Percentiles rank a stretch among this genome's conserved stretches.
Conservation (phyloP, 2,797 vertebrate genomes). For the Phaenicophaeus curvirostris region DNA sequence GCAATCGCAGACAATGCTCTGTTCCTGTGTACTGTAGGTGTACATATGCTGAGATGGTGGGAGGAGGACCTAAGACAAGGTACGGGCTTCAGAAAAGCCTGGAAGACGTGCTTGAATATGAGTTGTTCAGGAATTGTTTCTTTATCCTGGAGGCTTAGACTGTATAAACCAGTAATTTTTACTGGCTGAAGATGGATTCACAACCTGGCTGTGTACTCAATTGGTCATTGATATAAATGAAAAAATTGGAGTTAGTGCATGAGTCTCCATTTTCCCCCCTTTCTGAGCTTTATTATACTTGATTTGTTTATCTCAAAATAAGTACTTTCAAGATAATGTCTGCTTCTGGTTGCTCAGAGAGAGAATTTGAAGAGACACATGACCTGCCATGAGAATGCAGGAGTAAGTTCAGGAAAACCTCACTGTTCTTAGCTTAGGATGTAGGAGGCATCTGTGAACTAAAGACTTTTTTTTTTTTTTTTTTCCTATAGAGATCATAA, state of each 20-base stretch:
- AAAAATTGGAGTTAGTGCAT: slow-evolving; percentile 55
- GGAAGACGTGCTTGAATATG: slow-evolving; percentile 26
- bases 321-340: slow-evolving; percentile 33
- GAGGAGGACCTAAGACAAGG: not conserved
- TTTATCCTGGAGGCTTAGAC: slow-evolving; percentile 64
- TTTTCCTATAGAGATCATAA: not conserved
- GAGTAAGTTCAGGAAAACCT: slow-evolving; percentile 22
- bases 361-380: slow-evolving; percentile 20
- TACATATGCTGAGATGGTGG: not conserved
- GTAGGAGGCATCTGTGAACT: slow-evolving; percentile 17
- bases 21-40: not conserved
- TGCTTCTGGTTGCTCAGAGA: slow-evolving; percentile 37
- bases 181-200: slow-evolving; percentile 46
- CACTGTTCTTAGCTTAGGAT: not conserved
- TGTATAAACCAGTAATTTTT: slow-evolving; percentile 60
- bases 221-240: slow-evolving; percentile 49
- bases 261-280: not conserved
- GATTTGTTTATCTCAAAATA: slow-evolving; percentile 66
- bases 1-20: not conserved
- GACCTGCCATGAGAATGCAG: slow-evolving; percentile 6
- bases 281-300: slow-evolving; percentile 60
- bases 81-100: slow-evolving; percentile 36
- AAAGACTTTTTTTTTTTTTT: not conserved
- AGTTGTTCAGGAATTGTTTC: slow-evolving; percentile 39
- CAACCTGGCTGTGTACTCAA: slow-evolving; percentile 10